phyloP scores from a whole-genome alignment of 2,888 invertebrate genomes.

The Caprella mutica region DNA sequence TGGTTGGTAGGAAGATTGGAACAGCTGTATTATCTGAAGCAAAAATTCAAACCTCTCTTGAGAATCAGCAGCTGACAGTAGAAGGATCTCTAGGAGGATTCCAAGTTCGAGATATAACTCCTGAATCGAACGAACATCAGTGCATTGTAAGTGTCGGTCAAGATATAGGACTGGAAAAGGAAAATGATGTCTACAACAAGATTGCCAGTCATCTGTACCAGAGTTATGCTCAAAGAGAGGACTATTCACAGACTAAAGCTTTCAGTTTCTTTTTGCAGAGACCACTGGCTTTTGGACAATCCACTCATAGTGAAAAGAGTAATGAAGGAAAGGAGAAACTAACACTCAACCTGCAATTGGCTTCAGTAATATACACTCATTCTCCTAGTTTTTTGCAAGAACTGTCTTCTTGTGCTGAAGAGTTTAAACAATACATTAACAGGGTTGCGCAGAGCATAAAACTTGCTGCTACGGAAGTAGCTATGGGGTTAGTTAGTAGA shows the following conservation, averaged over 20 bases:
- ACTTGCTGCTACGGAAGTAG: slow-evolving; percentile 86
- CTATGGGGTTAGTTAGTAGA: slow-evolving; percentile 55
- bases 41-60: slow-evolving; percentile 70
- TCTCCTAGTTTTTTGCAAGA: slow-evolving; percentile 75
- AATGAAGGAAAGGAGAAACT: too few species aligned
- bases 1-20: slow-evolving; percentile 75
- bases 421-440: slow-evolving; percentile 77
- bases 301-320: too few species aligned
- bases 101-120: slow-evolving; percentile 72
- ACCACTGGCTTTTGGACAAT: slow-evolving; percentile 32
- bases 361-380: slow-evolving; percentile 87
- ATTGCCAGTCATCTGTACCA: slow-evolving; percentile 42
- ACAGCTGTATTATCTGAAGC: slow-evolving; percentile 87
- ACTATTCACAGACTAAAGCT: slow-evolving; percentile 43
- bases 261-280: slow-evolving; percentile 45
- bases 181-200: slow-evolving; percentile 39
- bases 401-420: slow-evolving; percentile 73
- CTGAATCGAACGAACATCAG: slow-evolving; percentile 69
- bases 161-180: slow-evolving; percentile 46
- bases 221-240: slow-evolving; percentile 38
- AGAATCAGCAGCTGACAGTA: slow-evolving; percentile 41
- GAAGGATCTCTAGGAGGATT: slow-evolving; percentile 78
- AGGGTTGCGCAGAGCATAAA: slow-evolving; percentile 74
- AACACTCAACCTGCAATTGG: slow-evolving; percentile 54
- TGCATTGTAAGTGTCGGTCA: slow-evolving; percentile 73